These are phyloP conservation scores for Drosophila stalkeri DNA, from an alignment of 2,888 invertebrate species.

Conservation along the genomic window DNA sequence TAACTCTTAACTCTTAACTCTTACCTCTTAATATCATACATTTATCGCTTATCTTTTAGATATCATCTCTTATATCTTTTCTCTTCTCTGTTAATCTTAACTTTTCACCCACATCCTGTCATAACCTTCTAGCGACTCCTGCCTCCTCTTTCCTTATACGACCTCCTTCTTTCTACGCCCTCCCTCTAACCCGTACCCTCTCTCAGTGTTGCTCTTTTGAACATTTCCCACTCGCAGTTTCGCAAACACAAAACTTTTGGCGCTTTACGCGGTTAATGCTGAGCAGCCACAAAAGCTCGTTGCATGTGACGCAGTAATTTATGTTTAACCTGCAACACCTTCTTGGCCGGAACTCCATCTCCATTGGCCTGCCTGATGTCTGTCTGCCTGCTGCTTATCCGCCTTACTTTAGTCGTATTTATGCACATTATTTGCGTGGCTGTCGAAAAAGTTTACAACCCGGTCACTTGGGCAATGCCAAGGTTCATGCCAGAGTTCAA, in stretches of 20 bases:
- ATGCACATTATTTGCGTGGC: constrained; percentile 58
- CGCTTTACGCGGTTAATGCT: constrained; percentile 60
- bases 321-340: constrained; percentile 62
- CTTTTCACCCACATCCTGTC: neutral
- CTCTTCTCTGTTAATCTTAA: neutral
- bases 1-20: neutral
- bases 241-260: constrained; percentile 46
- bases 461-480: constrained; percentile 46
- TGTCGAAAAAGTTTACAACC: constrained; percentile 56
- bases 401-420: constrained; percentile 25
- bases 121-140: neutral
- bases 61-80: neutral
- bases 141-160: neutral
- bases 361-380: neutral
- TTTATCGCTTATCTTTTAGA: neutral
- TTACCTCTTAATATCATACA: neutral
- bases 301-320: constrained; percentile 64
- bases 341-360: constrained; percentile 29
- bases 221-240: constrained; percentile 20
- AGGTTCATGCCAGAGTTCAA: constrained; percentile 31
- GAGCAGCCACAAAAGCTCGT: constrained; percentile 59
- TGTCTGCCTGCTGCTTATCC: neutral
- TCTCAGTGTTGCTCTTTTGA: constrained; percentile 5
- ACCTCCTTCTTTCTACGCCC: neutral
- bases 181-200: neutral